These are phyloP conservation scores for Diaperis boleti DNA, from an alignment of 2,888 invertebrate species.

Conservation along the genomic window DNA sequence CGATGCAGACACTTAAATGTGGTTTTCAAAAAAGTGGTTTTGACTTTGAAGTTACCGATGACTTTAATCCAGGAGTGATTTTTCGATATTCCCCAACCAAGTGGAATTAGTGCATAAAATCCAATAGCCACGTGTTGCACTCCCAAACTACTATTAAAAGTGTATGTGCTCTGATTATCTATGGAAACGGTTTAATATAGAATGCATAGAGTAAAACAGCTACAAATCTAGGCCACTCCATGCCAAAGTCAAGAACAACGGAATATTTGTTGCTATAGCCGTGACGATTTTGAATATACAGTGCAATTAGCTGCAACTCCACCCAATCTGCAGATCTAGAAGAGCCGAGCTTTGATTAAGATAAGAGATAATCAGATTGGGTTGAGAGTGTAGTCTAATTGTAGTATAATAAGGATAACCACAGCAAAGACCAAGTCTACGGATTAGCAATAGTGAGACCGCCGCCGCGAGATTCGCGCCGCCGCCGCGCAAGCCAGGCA, in stretches of 20 bases:
- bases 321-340: slow-evolving; percentile 10
- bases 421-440: slow-evolving; percentile 40
- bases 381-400: slow-evolving; percentile 26
- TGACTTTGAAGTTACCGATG: too few species aligned
- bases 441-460: slow-evolving; percentile 39
- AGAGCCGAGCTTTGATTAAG: background rate
- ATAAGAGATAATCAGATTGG: background rate
- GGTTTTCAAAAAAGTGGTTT: too few species aligned
- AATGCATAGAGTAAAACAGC: slow-evolving; percentile 27
- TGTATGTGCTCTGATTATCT: slow-evolving; percentile 38
- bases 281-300: slow-evolving; percentile 9
- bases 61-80: too few species aligned
- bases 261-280: slow-evolving; percentile 24
- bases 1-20: too few species aligned
- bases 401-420: slow-evolving; percentile 21
- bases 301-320: slow-evolving; percentile 23
- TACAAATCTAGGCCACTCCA: slow-evolving; percentile 39
- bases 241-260: slow-evolving; percentile 31
- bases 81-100: slow-evolving; percentile 9
- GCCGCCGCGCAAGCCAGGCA: slow-evolving; percentile 59
- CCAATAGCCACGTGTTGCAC: slow-evolving; percentile 36
- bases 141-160: slow-evolving; percentile 31
- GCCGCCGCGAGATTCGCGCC: slow-evolving; percentile 35
- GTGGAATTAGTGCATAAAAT: slow-evolving; percentile 32
- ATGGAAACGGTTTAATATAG: slow-evolving; percentile 30